Base-by-base conservation (phyloP, 2,113 vertebrate species). In the Phaethornis superciliosus region DNA sequence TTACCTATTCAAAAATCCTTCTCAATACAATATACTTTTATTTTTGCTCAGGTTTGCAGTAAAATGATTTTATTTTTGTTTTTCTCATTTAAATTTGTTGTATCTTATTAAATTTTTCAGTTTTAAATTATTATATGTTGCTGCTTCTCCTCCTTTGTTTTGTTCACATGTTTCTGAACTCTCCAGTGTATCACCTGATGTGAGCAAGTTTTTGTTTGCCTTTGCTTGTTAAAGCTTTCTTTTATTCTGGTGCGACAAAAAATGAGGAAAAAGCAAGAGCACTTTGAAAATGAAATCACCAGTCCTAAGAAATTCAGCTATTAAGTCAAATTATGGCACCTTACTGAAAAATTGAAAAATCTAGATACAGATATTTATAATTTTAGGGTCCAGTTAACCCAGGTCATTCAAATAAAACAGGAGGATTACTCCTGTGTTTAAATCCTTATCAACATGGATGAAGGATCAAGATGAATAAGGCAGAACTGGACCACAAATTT, bases 401-500 rank as follows among this genome's bases (percentile, higher is more conserved):
- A 67, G 20, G 10, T 75, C 21, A 59, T 74, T 92, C 47, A 90
- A 58, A 74, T 63, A 78, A 86, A 86, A 15, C 21, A n/a, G 28
- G 4, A 40, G 24, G 74, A 82, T 87, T 89, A 85, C 62, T 82
- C 40, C 30, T 17, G 12, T 79, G 49, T 79, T 84, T 81, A 92
- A 93, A 86, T 87, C 58, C 65, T 93, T 88, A 89, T 60, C 69
- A 81, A 54, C 69, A 76, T 72, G 77, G 65, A 60, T 84, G 54
- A 95, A 88, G 59, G 77, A 95, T 95, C 91, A 93, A 91, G 89
- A 93, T 94, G 75, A 82, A 44, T 87, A 81, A 56, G 42, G 30
- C 23, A n/a, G 62, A 90, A 64, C 72, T 64, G 64, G 81, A 81
- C 70, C 33, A 84, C 67, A 58, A 4, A 49, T 76, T 33, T 60